These are phyloP conservation scores for Drosophila neocordata DNA, from an alignment of 1,140 invertebrate genomes.

Conservation along the genomic window DNA sequence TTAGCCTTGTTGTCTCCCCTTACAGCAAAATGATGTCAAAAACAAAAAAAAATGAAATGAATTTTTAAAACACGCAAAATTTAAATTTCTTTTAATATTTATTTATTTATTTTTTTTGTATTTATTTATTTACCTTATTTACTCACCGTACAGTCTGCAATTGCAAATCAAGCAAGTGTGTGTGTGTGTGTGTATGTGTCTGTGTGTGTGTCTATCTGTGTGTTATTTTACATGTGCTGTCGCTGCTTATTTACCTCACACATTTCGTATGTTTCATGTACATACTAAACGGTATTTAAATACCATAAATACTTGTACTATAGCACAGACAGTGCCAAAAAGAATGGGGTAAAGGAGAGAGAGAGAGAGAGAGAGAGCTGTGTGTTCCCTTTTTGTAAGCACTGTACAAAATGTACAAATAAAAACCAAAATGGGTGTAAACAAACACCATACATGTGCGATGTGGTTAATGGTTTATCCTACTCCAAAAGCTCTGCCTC, in stretches of 20 bases:
- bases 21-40: not conserved
- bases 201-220: too few relatives aligned
- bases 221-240: slow-evolving; percentile 25
- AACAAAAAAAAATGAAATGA: not conserved
- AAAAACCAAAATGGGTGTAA: slow-evolving; percentile 33
- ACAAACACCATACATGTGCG: slow-evolving; percentile 56
- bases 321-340: too few relatives aligned
- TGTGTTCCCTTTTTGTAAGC: slow-evolving; percentile 8
- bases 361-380: not conserved
- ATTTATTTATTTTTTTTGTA: slow-evolving; percentile 23
- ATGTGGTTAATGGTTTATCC: slow-evolving; percentile 26
- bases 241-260: slow-evolving; percentile 24
- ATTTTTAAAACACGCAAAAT: slow-evolving; percentile 12
- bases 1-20: not conserved
- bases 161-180: slow-evolving; percentile 24
- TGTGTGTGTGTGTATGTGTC: slow-evolving; percentile 18
- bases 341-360: not conserved
- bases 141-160: slow-evolving; percentile 35
- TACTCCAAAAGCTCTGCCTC: slow-evolving; percentile 5
- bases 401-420: slow-evolving; percentile 24
- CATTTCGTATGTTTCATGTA: slow-evolving; percentile 44
- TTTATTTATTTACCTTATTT: slow-evolving; percentile 44
- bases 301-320: slow-evolving; percentile 25
- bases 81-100: slow-evolving; percentile 49
- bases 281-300: slow-evolving; percentile 60